Conservation (phyloP, 2,113 vertebrate species). For the Cairina moschata region DNA sequence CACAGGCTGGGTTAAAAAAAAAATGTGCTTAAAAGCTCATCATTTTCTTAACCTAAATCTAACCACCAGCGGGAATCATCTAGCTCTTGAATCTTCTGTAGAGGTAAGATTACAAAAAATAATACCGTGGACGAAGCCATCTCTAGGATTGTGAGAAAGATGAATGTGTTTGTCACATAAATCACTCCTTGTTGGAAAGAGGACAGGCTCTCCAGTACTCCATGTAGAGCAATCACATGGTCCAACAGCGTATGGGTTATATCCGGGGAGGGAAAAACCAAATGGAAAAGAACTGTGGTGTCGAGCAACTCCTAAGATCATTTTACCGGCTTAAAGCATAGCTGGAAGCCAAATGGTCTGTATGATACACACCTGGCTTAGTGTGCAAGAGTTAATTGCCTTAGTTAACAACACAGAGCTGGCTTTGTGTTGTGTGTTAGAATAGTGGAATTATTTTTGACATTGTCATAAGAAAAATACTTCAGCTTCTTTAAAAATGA, state of each 20-base stretch:
- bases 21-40: constrained; percentile 7
- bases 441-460: background rate
- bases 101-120: constrained; percentile 30
- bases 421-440: background rate
- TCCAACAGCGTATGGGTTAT: constrained; percentile 15
- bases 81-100: background rate
- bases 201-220: background rate
- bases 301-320: background rate
- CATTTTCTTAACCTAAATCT: background rate
- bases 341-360: background rate
- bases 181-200: constrained; percentile 13
- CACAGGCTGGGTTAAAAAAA: background rate
- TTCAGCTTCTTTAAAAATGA: accelerated
- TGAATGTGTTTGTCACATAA: constrained; percentile 27
- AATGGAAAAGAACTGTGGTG: background rate
- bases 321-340: background rate
- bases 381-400: constrained; percentile 8
- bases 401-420: background rate
- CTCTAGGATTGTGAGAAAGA: constrained; percentile 12
- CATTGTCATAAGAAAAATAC: background rate
- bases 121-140: background rate
- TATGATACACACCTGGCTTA: background rate
- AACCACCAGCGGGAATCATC: constrained; percentile 1
- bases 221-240: background rate
- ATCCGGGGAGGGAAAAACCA: background rate